phyloP scores from a whole-genome alignment of 2,888 invertebrate genomes.

The Andricus quercusramuli region DNA sequence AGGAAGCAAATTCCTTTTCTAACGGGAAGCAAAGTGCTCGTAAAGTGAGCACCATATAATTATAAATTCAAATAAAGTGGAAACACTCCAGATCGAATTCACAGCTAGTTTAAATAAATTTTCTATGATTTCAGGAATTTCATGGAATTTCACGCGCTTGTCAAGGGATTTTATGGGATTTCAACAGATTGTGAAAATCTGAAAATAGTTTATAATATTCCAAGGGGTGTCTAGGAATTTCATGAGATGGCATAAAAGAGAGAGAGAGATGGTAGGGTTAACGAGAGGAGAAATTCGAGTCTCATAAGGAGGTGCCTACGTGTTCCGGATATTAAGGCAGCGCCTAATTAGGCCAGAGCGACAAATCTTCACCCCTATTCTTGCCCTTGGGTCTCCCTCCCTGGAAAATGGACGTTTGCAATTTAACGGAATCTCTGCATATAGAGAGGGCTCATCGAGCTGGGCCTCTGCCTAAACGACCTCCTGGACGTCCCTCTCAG shows the following conservation, averaged over 20 bases:
- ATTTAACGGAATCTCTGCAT: slow-evolving; percentile 74
- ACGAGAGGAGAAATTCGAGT: slow-evolving; percentile 17
- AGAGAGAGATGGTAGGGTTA: neutral
- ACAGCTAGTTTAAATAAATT: too few relatives aligned
- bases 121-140: too few relatives aligned
- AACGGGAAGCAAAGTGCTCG: too few relatives aligned
- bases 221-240: too few relatives aligned
- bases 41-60: too few relatives aligned
- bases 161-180: too few relatives aligned
- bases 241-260: neutral
- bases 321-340: slow-evolving; percentile 48
- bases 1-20: too few relatives aligned
- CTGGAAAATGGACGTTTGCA: slow-evolving; percentile 66
- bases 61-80: too few relatives aligned
- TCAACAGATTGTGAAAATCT: too few relatives aligned
- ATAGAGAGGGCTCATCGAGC: slow-evolving; percentile 69
- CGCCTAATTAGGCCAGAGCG: slow-evolving; percentile 52
- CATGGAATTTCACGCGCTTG: too few relatives aligned
- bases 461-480: slow-evolving; percentile 63
- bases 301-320: slow-evolving; percentile 25
- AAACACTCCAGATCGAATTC: too few relatives aligned
- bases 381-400: slow-evolving; percentile 38
- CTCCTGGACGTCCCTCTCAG: slow-evolving; percentile 40
- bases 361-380: slow-evolving; percentile 46
- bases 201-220: too few relatives aligned